Percentiles rank a stretch among this genome's conserved stretches.
Evolutionary conservation across 2,888 invertebrate species (phyloP).

Genomic region (Tachina lurida): DNA sequence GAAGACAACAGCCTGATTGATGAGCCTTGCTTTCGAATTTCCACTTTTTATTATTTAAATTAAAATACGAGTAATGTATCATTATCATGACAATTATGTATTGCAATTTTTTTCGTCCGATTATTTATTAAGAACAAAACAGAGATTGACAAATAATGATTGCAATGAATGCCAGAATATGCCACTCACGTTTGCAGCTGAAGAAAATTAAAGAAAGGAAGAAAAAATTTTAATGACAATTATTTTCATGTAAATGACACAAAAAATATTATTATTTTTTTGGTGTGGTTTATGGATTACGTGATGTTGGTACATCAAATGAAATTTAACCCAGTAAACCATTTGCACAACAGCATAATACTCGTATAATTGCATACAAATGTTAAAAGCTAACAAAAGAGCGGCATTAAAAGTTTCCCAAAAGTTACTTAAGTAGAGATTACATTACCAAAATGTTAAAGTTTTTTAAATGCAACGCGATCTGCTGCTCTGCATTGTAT

Average conservation of each 20-base stretch:
- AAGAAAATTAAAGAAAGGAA: conserved; percentile 2
- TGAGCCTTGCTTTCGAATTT: neutral
- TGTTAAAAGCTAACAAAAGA: conserved; percentile 13
- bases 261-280: conserved; percentile 29
- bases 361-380: neutral
- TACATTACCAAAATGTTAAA: neutral
- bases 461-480: neutral
- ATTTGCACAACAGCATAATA: conserved; percentile 20
- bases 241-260: conserved; percentile 62
- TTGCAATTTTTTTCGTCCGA: conserved; percentile 2
- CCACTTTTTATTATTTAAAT: neutral
- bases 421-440: conserved; percentile 5
- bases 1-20: no score
- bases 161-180: conserved; percentile 24
- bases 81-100: conserved; percentile 39
- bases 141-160: conserved; percentile 46
- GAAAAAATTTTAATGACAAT: conserved; percentile 44
- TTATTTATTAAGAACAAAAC: conserved; percentile 53
- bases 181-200: conserved; percentile 56
- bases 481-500: neutral
- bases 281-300: conserved; percentile 53
- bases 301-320: conserved; percentile 26
- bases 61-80: conserved; percentile 1
- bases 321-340: conserved; percentile 52
- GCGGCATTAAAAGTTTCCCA: neutral